Conservation (phyloP, 2,797 vertebrate genomes). For the Chelidonichthys spinosus region DNA sequence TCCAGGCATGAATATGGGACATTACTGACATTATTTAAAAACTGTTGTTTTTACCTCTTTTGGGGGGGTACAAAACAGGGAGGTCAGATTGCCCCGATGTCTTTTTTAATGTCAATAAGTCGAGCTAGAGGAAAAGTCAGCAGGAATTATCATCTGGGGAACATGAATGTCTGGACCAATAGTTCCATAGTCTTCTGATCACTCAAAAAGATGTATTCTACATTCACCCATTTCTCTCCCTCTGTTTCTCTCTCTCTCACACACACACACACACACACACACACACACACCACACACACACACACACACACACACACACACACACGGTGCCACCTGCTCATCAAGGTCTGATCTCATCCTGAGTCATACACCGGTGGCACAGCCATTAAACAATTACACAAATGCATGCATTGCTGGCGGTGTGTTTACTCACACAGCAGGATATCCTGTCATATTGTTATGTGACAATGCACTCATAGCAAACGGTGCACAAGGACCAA, state of each 20-base stretch:
- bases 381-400: slow-evolving; percentile 3
- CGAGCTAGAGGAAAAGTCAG: neutral
- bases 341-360: too few species aligned
- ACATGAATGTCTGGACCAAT: neutral
- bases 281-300: neutral
- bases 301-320: neutral
- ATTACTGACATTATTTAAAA: too few species aligned
- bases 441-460: neutral
- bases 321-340: too few species aligned
- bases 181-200: too few species aligned
- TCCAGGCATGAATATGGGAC: too few species aligned
- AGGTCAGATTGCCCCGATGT: too few species aligned
- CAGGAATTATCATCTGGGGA: neutral
- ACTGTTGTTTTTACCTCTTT: too few species aligned
- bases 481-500: slow-evolving; percentile 3
- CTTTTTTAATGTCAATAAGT: too few species aligned
- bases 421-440: slow-evolving; percentile 2
- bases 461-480: neutral
- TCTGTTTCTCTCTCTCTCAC: neutral
- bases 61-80: too few species aligned
- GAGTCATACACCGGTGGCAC: neutral
- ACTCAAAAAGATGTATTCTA: too few species aligned
- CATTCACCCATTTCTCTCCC: too few species aligned
- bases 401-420: neutral
- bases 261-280: neutral